Conservation (phyloP, 2,888 invertebrate genomes). For the Callimorpha dominula region DNA sequence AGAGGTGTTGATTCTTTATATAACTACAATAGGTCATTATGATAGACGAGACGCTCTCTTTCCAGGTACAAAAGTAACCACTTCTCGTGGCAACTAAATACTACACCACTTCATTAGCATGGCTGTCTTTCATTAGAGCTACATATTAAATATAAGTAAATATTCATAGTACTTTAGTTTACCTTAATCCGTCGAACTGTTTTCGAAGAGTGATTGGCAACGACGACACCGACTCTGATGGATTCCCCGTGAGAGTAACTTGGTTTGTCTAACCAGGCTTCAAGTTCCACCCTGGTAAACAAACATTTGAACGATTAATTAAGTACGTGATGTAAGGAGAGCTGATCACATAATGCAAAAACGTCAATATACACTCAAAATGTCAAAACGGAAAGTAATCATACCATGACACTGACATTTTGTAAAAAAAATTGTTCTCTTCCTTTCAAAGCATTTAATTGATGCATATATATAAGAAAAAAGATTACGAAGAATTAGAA, state of each 20-base stretch:
- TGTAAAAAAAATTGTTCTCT: not conserved
- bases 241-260: slow-evolving; percentile 94
- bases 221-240: slow-evolving; percentile 90
- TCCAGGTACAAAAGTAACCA: no score
- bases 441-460: not conserved
- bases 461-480: no score
- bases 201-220: slow-evolving; percentile 94
- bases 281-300: slow-evolving; percentile 88
- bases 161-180: slow-evolving; percentile 48
- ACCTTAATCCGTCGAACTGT: slow-evolving; percentile 95
- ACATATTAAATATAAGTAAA: no score
- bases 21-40: no score
- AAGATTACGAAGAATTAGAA: not conserved
- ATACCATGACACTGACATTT: not conserved
- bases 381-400: not conserved
- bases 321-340: not conserved
- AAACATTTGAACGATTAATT: not conserved
- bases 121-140: no score
- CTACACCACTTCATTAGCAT: no score
- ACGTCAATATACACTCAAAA: not conserved
- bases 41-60: no score
- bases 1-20: no score
- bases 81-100: no score
- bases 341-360: not conserved
- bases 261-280: slow-evolving; percentile 93